Conservation (phyloP, 2,113 vertebrate species). For the Megaceryle torquata region DNA sequence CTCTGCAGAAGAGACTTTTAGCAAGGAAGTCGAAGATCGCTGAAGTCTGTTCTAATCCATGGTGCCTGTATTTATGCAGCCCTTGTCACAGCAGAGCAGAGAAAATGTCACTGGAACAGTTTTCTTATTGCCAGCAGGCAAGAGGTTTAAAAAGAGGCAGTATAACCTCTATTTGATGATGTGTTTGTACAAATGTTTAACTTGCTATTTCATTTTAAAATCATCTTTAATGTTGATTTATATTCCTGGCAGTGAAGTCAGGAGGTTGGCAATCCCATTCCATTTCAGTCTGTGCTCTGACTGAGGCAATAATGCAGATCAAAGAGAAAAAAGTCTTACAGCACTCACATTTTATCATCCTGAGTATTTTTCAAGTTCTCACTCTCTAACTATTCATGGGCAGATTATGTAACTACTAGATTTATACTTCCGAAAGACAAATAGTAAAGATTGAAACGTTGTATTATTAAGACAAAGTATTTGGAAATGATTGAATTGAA, state of each 20-base stretch:
- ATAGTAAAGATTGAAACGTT: background rate
- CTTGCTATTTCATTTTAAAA: slow-evolving; percentile 48
- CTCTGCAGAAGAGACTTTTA: slow-evolving; percentile 13
- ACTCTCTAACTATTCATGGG: slow-evolving; percentile 16
- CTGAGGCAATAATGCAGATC: background rate
- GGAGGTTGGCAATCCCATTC: slow-evolving; percentile 39
- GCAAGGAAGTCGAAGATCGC: slow-evolving; percentile 28
- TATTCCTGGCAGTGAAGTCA: slow-evolving; percentile 52
- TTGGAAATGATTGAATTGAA: background rate
- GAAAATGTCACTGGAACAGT: slow-evolving; percentile 57
- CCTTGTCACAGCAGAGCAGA: slow-evolving; percentile 29
- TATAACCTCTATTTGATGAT: slow-evolving; percentile 51
- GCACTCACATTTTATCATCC: slow-evolving; percentile 7
- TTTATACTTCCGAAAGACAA: slow-evolving; percentile 9
- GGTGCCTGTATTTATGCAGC: slow-evolving; percentile 43
- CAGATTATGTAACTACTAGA: slow-evolving; percentile 14
- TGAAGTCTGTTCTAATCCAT: slow-evolving; percentile 30
- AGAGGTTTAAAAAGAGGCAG: slow-evolving; percentile 42
- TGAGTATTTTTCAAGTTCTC: background rate
- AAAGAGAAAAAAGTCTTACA: slow-evolving; percentile 1
- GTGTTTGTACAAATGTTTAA: slow-evolving; percentile 58
- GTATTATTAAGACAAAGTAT: background rate
- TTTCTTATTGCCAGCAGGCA: slow-evolving; percentile 49
- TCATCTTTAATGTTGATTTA: slow-evolving; percentile 54
- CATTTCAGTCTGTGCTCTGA: slow-evolving; percentile 23